phyloP scores from a whole-genome alignment of 2,113 vertebrate species.

The Cryptomyrus ogoouensis region DNA sequence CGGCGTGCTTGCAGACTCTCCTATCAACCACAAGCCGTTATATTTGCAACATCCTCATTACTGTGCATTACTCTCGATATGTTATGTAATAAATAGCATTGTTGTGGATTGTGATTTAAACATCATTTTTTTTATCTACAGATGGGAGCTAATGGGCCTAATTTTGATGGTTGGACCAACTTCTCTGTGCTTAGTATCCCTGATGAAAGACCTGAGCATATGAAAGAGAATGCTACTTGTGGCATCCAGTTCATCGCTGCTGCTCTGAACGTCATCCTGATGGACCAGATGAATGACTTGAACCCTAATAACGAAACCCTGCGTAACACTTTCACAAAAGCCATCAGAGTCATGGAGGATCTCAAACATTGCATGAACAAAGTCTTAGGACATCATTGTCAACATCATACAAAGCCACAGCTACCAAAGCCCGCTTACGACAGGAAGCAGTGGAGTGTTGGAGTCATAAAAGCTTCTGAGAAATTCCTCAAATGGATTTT shows the following conservation, averaged over 20 bases:
- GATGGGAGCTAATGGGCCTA: constrained; percentile 29
- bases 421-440: constrained; percentile 25
- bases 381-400: background rate
- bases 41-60: background rate
- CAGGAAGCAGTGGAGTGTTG: constrained; percentile 47
- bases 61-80: background rate
- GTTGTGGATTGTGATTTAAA: background rate
- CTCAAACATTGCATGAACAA: constrained; percentile 12
- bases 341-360: background rate
- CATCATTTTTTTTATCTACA: constrained; percentile 7
- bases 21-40: background rate
- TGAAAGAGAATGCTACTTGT: constrained; percentile 26
- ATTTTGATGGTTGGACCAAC: constrained; percentile 25
- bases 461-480: constrained; percentile 27
- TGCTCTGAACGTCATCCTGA: constrained; percentile 26
- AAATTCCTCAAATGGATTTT: constrained; percentile 43
- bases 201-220: background rate
- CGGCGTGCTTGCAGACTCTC: background rate
- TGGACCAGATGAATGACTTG: constrained; percentile 30
- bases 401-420: rapidly evolving
- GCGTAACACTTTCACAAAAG: background rate
- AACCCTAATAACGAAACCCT: background rate
- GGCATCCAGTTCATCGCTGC: constrained; percentile 38
- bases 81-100: background rate
- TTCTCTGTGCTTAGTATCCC: constrained; percentile 41